Percentiles rank a stretch among this genome's conserved stretches.
phyloP scores from a whole-genome alignment of 2,888 invertebrate genomes.

The Operophtera brumata region DNA sequence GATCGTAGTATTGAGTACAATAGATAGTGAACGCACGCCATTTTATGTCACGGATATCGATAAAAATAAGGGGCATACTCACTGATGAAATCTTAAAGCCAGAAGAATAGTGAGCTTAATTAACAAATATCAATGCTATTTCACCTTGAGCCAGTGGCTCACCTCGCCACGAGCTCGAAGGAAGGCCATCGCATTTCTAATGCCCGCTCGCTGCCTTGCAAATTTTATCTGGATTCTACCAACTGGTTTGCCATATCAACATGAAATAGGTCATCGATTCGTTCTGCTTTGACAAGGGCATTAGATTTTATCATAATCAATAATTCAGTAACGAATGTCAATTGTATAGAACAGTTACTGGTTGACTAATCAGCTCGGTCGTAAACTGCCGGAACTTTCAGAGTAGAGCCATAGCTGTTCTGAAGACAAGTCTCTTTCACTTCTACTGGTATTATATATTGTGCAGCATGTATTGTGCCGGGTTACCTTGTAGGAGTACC shows the following conservation, averaged over 20 bases:
- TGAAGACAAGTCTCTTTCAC: slow-evolving; percentile 24
- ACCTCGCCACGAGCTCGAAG: slow-evolving; percentile 62
- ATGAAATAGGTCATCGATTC: slow-evolving; percentile 41
- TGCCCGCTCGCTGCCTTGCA: slow-evolving; percentile 54
- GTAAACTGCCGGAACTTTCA: slow-evolving; percentile 2
- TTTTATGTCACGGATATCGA: slow-evolving; percentile 2
- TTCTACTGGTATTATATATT: slow-evolving; percentile 40
- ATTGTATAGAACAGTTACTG: neutral
- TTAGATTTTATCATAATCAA: slow-evolving; percentile 11
- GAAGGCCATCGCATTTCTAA: slow-evolving; percentile 74
- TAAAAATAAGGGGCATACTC: slow-evolving; percentile 34
- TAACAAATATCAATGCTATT: slow-evolving; percentile 62
- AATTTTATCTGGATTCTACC: slow-evolving; percentile 50
- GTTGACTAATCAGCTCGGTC: neutral
- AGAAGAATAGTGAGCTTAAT: slow-evolving; percentile 53
- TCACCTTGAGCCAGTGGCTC: slow-evolving; percentile 69
- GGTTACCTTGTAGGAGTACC: slow-evolving; percentile 59
- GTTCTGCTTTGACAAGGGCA: slow-evolving; percentile 27
- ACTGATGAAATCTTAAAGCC: slow-evolving; percentile 38
- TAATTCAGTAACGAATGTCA: neutral
- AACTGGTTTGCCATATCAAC: slow-evolving; percentile 41
- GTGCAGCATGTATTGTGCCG: slow-evolving; percentile 49
- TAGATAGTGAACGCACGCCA: neutral
- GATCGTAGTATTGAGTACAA: too few species aligned
- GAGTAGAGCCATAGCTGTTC: slow-evolving; percentile 1